Conservation (phyloP, 2,797 vertebrate species). For the Poeciliopsis turneri region DNA sequence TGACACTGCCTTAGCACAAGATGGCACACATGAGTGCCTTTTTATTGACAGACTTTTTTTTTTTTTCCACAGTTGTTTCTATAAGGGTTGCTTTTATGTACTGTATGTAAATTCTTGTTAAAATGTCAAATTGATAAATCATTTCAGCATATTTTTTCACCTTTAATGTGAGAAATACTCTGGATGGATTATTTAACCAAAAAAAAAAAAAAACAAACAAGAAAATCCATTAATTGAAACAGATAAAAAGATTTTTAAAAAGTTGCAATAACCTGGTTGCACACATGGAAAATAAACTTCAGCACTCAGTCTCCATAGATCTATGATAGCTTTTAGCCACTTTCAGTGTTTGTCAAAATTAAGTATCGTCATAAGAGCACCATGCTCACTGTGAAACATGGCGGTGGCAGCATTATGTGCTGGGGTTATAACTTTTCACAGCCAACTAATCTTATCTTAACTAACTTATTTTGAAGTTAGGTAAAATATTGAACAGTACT, state of each 20-base stretch:
- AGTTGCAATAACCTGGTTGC: background rate
- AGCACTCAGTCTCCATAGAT: background rate
- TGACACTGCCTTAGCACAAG: slow-evolving; percentile 75
- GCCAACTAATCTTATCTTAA: too few relatives aligned
- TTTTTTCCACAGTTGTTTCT: slow-evolving; percentile 31
- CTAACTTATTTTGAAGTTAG: background rate
- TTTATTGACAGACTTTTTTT: slow-evolving; percentile 48
- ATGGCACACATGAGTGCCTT: slow-evolving; percentile 55
- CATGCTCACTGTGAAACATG: background rate
- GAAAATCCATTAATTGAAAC: background rate
- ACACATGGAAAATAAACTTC: background rate
- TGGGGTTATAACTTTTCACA: background rate
- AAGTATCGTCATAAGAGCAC: background rate
- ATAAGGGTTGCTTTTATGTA: slow-evolving; percentile 36
- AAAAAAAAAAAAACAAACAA: background rate
- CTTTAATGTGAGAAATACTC: background rate
- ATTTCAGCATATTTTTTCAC: background rate
- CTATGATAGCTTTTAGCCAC: background rate
- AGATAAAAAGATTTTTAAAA: too few relatives aligned
- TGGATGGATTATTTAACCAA: background rate
- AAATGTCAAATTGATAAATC: background rate
- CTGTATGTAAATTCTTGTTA: background rate
- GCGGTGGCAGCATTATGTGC: background rate
- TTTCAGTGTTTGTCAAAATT: background rate
- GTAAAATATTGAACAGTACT: background rate